Evolutionary conservation across 1,140 invertebrate genomes (phyloP).

Genomic region (Aradophagus sp.): DNA sequence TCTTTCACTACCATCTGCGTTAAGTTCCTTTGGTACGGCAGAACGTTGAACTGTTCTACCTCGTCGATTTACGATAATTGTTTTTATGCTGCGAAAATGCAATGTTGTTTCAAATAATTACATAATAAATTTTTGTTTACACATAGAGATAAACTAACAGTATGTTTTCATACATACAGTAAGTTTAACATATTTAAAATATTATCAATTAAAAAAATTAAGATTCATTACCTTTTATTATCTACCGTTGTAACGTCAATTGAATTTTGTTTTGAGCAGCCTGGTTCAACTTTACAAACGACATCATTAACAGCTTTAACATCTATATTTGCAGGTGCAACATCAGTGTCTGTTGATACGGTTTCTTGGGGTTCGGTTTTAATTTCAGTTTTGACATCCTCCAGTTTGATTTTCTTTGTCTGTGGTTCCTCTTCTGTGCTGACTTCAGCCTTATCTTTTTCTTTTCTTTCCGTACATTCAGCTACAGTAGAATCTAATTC

Average conservation of each 20-base stretch:
- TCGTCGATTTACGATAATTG: constrained; percentile 69
- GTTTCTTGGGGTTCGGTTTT: constrained; percentile 53
- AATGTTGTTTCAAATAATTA: constrained; percentile 10
- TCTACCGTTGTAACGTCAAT: constrained; percentile 56
- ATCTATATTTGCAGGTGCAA: constrained; percentile 38
- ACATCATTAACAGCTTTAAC: constrained; percentile 69
- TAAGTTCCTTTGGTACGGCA: constrained; percentile 76
- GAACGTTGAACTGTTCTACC: constrained; percentile 73
- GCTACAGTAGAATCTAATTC: constrained; percentile 78
- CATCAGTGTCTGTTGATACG: constrained; percentile 52
- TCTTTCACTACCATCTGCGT: constrained; percentile 79
- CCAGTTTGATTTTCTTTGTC: constrained; percentile 64
- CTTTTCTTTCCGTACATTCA: constrained; percentile 74
- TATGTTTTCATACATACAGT: no score
- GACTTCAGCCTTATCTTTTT: constrained; percentile 69
- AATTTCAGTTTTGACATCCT: constrained; percentile 66
- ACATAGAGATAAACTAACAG: no score
- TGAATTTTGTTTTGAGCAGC: constrained; percentile 59
- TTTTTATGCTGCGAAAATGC: constrained; percentile 56
- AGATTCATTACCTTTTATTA: no score
- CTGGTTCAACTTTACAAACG: constrained; percentile 67
- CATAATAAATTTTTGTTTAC: no score
- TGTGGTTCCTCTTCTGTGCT: constrained; percentile 50
- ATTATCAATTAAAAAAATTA: no score
- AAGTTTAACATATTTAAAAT: no score